phyloP scores from a whole-genome alignment of 2,113 vertebrate species.

The Plecotus auritus region DNA sequence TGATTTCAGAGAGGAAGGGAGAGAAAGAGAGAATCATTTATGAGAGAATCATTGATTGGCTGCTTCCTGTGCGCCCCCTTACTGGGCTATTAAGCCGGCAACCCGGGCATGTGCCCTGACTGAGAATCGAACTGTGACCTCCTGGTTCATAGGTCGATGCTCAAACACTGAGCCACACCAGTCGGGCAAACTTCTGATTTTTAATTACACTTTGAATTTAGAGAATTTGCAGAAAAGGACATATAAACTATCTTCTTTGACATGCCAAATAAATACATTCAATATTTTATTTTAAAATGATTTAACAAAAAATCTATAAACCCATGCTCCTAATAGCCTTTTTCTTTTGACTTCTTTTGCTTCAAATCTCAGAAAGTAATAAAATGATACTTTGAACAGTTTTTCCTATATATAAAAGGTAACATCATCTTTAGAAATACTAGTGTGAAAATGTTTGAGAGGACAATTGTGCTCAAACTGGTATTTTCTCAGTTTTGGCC shows the following conservation, averaged over 20 bases:
- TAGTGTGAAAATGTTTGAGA: neutral
- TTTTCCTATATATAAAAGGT: neutral
- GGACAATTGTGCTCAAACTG: neutral
- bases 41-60: no score
- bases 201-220: slow-evolving; percentile 17
- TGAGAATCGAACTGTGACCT: no score
- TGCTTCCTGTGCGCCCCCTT: no score
- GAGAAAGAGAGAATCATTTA: no score
- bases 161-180: no score
- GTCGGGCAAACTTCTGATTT: neutral
- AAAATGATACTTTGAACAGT: neutral
- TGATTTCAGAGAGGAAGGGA: no score
- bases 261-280: neutral
- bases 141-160: no score
- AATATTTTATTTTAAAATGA: neutral
- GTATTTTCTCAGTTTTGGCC: neutral
- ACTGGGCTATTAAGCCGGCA: no score
- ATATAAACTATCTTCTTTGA: slow-evolving; percentile 4
- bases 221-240: neutral
- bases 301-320: neutral
- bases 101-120: no score
- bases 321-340: neutral
- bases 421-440: neutral
- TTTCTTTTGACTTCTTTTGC: neutral
- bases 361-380: slow-evolving; percentile 27